phyloP scores from a whole-genome alignment of 2,797 vertebrate genomes.

The Melanotaenia parkinsoni region DNA sequence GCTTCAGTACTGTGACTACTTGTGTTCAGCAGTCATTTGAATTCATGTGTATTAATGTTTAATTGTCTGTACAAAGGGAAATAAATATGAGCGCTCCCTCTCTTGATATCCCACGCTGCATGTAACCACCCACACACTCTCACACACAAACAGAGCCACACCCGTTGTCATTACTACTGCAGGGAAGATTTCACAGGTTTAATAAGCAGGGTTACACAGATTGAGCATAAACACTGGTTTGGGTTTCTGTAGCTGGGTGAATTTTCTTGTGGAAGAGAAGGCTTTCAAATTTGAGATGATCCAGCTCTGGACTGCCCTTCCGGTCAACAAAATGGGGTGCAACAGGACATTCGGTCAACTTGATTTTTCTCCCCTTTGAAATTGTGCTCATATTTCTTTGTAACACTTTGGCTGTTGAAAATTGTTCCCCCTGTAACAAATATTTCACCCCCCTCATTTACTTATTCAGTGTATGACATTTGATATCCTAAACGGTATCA shows the following conservation, averaged over 20 bases:
- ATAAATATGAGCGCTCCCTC: constrained; percentile 15
- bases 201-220: constrained; percentile 29
- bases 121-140: constrained; percentile 16
- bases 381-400: not conserved
- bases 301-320: not conserved
- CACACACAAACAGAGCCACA: constrained; percentile 11
- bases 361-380: not conserved
- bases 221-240: constrained; percentile 29
- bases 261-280: constrained; percentile 9
- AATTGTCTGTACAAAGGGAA: constrained; percentile 9
- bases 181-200: constrained; percentile 13
- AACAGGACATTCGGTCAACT: not conserved
- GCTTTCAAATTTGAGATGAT: not conserved
- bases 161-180: constrained; percentile 21
- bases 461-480: not conserved
- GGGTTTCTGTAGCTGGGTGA: not conserved
- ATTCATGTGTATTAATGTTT: constrained; percentile 9
- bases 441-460: not conserved
- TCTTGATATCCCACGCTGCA: not conserved
- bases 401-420: not conserved
- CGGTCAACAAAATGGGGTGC: constrained; percentile 7
- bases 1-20: constrained; percentile 12
- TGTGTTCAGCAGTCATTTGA: not conserved
- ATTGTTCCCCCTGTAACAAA: not conserved
- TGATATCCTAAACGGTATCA: not conserved